These are phyloP conservation scores for Holothuria leucospilota DNA, from an alignment of 53 echinoderm and acorn worm genomes.

Conservation along the genomic window DNA sequence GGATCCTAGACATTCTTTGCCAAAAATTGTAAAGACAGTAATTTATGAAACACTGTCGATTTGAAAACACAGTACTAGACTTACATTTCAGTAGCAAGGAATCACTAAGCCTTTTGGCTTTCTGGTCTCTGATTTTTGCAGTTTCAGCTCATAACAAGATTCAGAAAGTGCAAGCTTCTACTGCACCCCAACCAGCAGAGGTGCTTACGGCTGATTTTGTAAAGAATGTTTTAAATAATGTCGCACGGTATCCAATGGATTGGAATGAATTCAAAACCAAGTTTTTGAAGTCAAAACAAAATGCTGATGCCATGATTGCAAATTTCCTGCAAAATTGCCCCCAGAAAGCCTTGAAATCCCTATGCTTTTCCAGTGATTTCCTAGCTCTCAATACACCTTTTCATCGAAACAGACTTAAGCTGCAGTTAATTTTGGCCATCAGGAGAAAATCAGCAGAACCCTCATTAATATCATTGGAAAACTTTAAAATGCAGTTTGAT, in stretches of 20 bases:
- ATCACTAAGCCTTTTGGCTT: too few species aligned
- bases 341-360: background rate
- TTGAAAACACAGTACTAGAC: too few species aligned
- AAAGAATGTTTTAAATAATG: background rate
- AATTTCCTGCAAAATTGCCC: background rate
- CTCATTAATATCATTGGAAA: background rate
- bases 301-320: constrained; percentile 1
- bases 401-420: constrained; percentile 25
- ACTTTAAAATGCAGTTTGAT: constrained; percentile 23
- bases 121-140: too few species aligned
- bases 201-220: constrained; percentile 16
- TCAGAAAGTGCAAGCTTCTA: too few species aligned
- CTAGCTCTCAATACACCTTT: constrained; percentile 28
- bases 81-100: too few species aligned
- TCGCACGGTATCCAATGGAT: constrained; percentile 17
- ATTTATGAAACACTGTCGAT: too few species aligned
- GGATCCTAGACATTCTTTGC: too few species aligned
- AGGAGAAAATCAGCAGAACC: constrained; percentile 1
- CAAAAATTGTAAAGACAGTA: too few species aligned
- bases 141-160: too few species aligned
- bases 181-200: background rate
- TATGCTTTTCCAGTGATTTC: constrained; percentile 26
- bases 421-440: constrained; percentile 25
- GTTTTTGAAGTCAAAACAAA: background rate
- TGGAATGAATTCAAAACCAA: constrained; percentile 32